A percentile compares a stretch with the other conserved stretches of the same genome.
phyloP scores from a whole-genome alignment of 2,888 invertebrate genomes.

The Lissonota sp. region DNA sequence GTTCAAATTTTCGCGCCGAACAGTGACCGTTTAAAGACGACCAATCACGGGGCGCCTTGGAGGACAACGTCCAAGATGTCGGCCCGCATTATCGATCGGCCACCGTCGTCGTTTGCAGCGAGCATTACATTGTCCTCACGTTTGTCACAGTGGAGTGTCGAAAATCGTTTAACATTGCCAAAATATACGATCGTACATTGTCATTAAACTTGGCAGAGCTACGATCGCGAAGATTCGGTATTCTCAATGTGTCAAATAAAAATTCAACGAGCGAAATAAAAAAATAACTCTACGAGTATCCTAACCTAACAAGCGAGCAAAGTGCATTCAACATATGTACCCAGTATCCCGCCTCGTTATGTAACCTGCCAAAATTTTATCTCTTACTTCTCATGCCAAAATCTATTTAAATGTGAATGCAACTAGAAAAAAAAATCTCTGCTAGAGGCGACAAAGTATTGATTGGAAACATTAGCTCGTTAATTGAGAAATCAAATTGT shows the following conservation, averaged over 20 bases:
- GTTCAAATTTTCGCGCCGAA: constrained; percentile 57
- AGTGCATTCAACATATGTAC: constrained; percentile 55
- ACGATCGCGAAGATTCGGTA: background rate
- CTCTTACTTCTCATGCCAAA: constrained; percentile 59
- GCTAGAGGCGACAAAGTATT: background rate
- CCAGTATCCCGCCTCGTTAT: constrained; percentile 38
- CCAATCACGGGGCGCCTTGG: constrained; percentile 26
- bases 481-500: background rate
- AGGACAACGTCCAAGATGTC: constrained; percentile 34
- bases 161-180: constrained; percentile 6
- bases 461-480: constrained; percentile 1
- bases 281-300: constrained; percentile 31
- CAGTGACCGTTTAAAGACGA: constrained; percentile 1
- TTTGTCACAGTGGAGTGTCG: constrained; percentile 17
- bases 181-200: background rate
- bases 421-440: constrained; percentile 32
- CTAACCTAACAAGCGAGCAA: constrained; percentile 53
- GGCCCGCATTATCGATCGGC: constrained; percentile 47
- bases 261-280: constrained; percentile 4
- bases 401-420: constrained; percentile 60
- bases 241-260: background rate
- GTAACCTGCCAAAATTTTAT: constrained; percentile 55
- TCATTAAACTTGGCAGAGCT: background rate
- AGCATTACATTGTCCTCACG: constrained; percentile 4
- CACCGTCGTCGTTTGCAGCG: constrained; percentile 1